Percentiles rank a stretch among this genome's conserved stretches.
Evolutionary conservation across 2,113 vertebrate genomes (phyloP).

Genomic region (Mus pahari): DNA sequence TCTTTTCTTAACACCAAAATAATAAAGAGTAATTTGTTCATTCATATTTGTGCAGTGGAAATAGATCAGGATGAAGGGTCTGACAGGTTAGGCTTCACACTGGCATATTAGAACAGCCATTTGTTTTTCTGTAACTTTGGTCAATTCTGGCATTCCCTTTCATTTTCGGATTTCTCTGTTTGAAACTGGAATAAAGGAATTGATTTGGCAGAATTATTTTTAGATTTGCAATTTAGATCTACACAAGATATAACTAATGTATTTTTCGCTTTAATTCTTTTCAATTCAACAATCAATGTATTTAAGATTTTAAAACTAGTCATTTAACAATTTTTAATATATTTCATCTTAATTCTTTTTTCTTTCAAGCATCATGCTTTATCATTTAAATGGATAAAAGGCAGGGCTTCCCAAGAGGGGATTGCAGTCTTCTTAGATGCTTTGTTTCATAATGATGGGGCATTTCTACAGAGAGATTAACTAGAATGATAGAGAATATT

Average conservation of each 20-base stretch:
- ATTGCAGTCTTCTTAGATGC: constrained; percentile 64
- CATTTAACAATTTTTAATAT: constrained; percentile 70
- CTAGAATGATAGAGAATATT: constrained; percentile 59
- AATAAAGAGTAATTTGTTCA: neutral
- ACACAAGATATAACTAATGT: constrained; percentile 31
- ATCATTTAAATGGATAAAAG: constrained; percentile 71
- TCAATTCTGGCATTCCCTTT: constrained; percentile 31
- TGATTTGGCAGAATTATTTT: constrained; percentile 57
- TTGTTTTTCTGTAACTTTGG: constrained; percentile 16
- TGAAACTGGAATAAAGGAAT: constrained; percentile 55
- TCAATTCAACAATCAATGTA: constrained; percentile 49
- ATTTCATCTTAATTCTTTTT: constrained; percentile 68
- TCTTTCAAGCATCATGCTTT: constrained; percentile 58
- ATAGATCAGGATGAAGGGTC: constrained; percentile 29
- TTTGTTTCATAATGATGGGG: constrained; percentile 70
- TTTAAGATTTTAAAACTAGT: constrained; percentile 47
- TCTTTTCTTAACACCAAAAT: neutral
- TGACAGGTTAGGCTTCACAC: neutral
- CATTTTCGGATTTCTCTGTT: constrained; percentile 40
- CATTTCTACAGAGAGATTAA: constrained; percentile 59
- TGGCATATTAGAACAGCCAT: neutral
- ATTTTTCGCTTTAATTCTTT: constrained; percentile 51
- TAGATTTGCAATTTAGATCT: constrained; percentile 66
- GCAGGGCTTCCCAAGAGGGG: constrained; percentile 35
- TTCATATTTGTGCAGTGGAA: neutral